Conservation (phyloP, 92 coral and sea anemone species). For the Scolanthus callimorphus region DNA sequence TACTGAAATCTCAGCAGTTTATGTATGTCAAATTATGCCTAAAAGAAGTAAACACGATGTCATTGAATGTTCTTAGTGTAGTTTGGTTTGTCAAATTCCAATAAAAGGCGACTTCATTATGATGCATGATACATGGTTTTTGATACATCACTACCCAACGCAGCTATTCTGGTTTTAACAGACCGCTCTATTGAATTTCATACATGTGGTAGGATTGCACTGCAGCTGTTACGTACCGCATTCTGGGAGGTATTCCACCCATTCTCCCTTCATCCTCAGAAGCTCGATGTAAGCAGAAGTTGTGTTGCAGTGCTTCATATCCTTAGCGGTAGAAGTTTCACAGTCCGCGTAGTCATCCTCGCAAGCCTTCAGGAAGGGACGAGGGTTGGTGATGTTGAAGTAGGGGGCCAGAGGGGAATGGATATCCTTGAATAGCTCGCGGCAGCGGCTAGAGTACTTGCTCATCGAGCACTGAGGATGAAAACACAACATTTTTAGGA, state of each 20-base stretch:
- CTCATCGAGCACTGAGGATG: constrained; percentile 32
- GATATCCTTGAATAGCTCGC: constrained; percentile 61
- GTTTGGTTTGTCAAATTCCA: no score
- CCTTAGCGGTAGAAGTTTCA: constrained; percentile 49
- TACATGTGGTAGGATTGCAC: no score
- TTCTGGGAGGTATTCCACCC: constrained; percentile 82
- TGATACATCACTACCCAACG: no score
- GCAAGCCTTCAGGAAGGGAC: constrained; percentile 87
- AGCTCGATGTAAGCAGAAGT: constrained; percentile 93
- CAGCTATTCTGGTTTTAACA: no score
- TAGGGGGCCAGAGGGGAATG: constrained; percentile 76
- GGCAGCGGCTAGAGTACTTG: constrained; percentile 56
- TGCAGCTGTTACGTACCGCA: constrained; percentile 95
- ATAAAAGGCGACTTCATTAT: no score
- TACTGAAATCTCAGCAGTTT: no score
- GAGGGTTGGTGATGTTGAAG: constrained; percentile 67
- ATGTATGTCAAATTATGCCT: no score
- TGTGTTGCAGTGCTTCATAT: constrained; percentile 87
- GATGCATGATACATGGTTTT: no score
- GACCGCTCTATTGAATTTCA: no score
- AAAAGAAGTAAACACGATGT: no score
- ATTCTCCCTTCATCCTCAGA: constrained; percentile 80
- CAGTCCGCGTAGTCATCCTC: constrained; percentile 78
- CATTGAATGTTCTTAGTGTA: no score
- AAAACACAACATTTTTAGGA: no score